Base-by-base conservation (phyloP, 2,797 vertebrate genomes). In the Choloepus didactylus region DNA sequence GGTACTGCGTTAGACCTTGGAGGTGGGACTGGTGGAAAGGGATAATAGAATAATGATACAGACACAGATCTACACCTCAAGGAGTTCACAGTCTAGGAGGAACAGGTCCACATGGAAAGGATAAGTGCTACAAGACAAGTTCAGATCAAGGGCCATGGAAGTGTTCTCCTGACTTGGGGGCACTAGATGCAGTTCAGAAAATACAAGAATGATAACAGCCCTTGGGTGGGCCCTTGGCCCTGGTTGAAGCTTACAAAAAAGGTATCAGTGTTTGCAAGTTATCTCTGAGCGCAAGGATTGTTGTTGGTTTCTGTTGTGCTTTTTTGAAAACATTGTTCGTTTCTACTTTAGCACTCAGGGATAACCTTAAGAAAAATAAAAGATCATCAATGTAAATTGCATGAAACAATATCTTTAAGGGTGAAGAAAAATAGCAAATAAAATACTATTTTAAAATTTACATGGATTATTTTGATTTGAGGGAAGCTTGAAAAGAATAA, bases 361-460 rank as follows among this genome's bases (percentile, higher is more conserved):
- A 79, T 82, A 73, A 64, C 31, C 25, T 89, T 59, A 66, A 38
- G 56, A 81, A 73, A 66, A 93, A 56, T 81, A 80, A 82, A 72
- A 82, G 46, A 88, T 6, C 46, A 46, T 49, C 73, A 46, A 16
- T 44, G 66, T 29, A 88, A 89, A 88, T 44, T 59, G 49, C 38
- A 83, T 31, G 59, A 89, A 46, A 44, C 56, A 21, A 82, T 21
- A 51, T 54, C 35, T 46, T 44, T 88, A 75, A 88, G 12, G 49
- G 44, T 87, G 46, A 81, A 81, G 56, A 56, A 87, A 93, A 92
- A 80, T 14, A 93, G 44, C n/a, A 54, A 23, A 62, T 66, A 23
- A 82, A 81, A 66, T 73, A 14, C 35, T 66, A 35, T 87, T 64
- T 87, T 88, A 75, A 86, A 75, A 11, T 82, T 66, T 66, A 44